A percentile compares a stretch with the other conserved stretches of the same genome.
phyloP scores from a whole-genome alignment of 2,113 vertebrate species.

The Fulica atra region DNA sequence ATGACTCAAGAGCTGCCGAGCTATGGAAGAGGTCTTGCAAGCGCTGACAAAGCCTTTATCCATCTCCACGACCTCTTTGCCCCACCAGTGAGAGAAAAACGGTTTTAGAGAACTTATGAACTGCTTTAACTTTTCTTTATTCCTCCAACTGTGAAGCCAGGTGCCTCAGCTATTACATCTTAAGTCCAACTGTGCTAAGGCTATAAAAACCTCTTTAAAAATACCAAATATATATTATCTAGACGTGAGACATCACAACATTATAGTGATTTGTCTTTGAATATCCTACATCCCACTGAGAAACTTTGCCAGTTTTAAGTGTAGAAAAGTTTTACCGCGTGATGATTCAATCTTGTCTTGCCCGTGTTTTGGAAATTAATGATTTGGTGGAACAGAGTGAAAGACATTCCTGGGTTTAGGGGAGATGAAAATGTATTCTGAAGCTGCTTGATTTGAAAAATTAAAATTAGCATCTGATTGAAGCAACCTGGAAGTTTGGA shows the following conservation, averaged over 20 bases:
- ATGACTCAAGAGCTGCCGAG: neutral
- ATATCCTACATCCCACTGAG: neutral
- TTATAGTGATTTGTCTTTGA: neutral
- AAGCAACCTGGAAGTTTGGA: neutral
- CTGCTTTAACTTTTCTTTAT: constrained; percentile 35
- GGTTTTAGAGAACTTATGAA: neutral
- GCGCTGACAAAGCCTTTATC: neutral
- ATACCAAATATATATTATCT: constrained; percentile 19
- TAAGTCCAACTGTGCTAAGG: neutral
- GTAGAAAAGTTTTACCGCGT: neutral
- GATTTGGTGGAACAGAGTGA: neutral
- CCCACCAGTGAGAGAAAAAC: neutral
- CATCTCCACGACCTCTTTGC: neutral
- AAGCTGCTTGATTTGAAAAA: neutral
- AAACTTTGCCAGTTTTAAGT: neutral
- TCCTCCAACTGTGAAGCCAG: constrained; percentile 44
- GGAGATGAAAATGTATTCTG: neutral
- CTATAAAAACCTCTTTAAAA: constrained; percentile 47
- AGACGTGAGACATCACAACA: constrained; percentile 19
- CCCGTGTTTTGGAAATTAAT: neutral
- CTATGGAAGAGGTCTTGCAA: neutral
- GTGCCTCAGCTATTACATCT: neutral
- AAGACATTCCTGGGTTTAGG: neutral
- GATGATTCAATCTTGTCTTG: neutral
- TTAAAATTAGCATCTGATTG: neutral